Evolutionary conservation across 2,113 vertebrate species (phyloP).

Genomic region (Hemiscyllium ocellatum): DNA sequence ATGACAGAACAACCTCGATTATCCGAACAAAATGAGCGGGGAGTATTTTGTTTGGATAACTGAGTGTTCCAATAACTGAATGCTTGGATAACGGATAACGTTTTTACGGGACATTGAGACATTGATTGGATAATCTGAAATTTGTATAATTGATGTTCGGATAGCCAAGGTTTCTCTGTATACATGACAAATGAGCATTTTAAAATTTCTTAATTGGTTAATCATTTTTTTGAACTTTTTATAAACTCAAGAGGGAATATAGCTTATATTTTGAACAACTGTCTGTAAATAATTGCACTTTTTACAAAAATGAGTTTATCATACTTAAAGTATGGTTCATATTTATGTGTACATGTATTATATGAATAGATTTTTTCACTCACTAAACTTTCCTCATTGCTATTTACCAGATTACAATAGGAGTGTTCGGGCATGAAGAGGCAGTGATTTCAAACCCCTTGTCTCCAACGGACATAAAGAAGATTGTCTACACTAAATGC

Average conservation of each 20-base stretch:
- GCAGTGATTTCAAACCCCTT: conserved; percentile 94
- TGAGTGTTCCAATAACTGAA: too few species aligned
- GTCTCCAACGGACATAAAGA: conserved; percentile 86
- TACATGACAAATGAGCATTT: not conserved
- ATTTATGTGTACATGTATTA: not conserved
- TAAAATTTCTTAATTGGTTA: not conserved
- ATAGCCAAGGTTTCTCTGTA: too few species aligned
- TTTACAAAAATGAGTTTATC: not conserved
- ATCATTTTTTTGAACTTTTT: not conserved
- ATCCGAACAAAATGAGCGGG: too few species aligned
- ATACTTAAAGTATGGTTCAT: not conserved
- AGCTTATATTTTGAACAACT: not conserved
- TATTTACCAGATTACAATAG: conserved; percentile 78
- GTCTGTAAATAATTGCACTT: not conserved
- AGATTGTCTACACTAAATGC: conserved; percentile 87
- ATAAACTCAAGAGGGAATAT: not conserved
- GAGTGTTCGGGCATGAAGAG: conserved; percentile 89
- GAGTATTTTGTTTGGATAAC: too few species aligned
- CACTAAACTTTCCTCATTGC: not conserved
- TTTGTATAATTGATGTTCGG: too few species aligned
- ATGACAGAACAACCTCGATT: too few species aligned
- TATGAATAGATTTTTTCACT: not conserved
- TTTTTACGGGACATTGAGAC: too few species aligned
- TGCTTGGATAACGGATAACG: too few species aligned
- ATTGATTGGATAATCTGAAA: too few species aligned